Conservation (phyloP, 2,113 vertebrate genomes). For the Pituophis catenifer region DNA sequence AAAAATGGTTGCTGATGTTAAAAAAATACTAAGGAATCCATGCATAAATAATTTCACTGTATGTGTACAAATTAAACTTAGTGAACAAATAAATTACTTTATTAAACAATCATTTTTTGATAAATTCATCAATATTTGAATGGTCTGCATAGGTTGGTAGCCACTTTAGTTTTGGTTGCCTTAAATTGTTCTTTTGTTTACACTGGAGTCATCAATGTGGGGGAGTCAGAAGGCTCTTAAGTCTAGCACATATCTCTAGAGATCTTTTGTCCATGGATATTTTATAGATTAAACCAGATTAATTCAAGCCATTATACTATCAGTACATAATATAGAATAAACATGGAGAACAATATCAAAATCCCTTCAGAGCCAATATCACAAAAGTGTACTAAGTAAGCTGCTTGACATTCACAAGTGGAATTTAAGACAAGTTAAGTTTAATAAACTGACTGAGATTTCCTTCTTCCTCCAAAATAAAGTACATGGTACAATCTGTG, state of each 20-base stretch:
- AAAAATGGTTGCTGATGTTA: not conserved
- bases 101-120: not conserved
- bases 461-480: not conserved
- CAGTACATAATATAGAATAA: not conserved
- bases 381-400: not conserved
- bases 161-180: not conserved
- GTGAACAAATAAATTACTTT: not conserved
- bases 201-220: not conserved
- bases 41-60: not conserved
- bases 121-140: not conserved
- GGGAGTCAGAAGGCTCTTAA: not conserved
- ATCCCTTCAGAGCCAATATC: not conserved
- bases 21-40: not conserved
- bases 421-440: not conserved
- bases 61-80: not conserved
- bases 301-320: not conserved
- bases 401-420: not conserved
- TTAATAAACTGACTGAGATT: not conserved
- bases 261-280: not conserved
- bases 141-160: not conserved
- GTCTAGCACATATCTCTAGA: not conserved
- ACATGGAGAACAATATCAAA: not conserved
- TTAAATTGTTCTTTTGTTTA: not conserved
- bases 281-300: not conserved
- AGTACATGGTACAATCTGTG: not conserved